These are phyloP conservation scores for Bettongia penicillata DNA, from an alignment of 2,113 vertebrate genomes.

Conservation along the genomic window DNA sequence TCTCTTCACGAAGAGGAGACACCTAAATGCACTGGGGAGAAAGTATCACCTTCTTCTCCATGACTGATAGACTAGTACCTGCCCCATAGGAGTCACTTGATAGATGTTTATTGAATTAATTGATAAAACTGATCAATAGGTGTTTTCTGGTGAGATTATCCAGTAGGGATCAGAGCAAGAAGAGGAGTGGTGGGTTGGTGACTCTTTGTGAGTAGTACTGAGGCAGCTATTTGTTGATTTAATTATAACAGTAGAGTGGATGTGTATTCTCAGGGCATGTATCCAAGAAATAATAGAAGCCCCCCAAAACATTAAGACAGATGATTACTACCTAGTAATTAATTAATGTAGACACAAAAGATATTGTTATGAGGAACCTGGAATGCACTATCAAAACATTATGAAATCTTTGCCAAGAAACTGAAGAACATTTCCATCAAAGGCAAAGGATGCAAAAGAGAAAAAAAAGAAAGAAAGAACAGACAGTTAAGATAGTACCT, in stretches of 20 bases:
- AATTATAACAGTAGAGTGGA: neutral
- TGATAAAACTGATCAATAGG: too few relatives aligned
- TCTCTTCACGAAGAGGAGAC: too few relatives aligned
- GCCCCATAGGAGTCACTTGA: too few relatives aligned
- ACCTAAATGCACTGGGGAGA: too few relatives aligned
- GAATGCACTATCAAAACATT: neutral
- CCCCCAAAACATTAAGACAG: neutral
- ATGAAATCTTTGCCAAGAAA: neutral
- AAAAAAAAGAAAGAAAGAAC: neutral
- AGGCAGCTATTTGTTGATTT: neutral
- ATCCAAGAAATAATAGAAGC: neutral
- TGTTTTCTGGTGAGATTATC: too few relatives aligned
- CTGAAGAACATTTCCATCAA: neutral
- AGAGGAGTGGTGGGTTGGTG: neutral
- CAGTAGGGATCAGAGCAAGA: neutral
- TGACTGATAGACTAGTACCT: too few relatives aligned
- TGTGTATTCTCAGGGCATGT: neutral
- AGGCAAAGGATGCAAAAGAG: neutral
- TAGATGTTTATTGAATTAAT: constrained; percentile 9
- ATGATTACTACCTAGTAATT: neutral
- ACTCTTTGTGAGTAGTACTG: neutral
- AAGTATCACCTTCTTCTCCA: too few relatives aligned
- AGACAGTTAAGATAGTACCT: neutral
- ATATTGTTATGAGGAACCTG: neutral
- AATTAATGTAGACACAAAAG: neutral